phyloP scores from a whole-genome alignment of 2,113 vertebrate genomes.

The Catagonus wagneri region DNA sequence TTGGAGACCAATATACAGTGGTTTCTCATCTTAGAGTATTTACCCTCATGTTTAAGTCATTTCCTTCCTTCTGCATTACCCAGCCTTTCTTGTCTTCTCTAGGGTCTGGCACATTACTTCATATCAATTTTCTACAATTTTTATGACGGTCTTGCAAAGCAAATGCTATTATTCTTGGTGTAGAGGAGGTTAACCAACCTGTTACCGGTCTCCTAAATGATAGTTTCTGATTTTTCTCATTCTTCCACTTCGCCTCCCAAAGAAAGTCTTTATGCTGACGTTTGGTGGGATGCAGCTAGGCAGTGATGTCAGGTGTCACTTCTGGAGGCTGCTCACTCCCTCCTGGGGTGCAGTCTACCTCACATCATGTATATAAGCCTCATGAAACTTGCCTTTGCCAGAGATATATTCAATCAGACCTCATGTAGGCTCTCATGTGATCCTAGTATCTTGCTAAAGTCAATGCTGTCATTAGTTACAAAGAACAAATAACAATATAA shows the following conservation, averaged over 20 bases:
- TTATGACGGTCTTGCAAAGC: not conserved
- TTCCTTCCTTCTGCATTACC: not conserved
- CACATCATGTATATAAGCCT: not conserved
- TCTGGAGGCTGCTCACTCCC: not conserved
- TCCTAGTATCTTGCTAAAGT: not conserved
- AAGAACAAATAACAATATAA: not conserved
- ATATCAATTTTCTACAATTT: not conserved
- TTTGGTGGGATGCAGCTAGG: not conserved
- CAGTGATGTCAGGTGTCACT: not conserved
- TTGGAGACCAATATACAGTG: not conserved
- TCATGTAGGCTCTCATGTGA: not conserved
- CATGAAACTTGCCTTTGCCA: not conserved
- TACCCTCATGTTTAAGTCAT: not conserved
- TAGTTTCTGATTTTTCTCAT: not conserved
- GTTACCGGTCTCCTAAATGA: not conserved
- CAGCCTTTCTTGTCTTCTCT: not conserved
- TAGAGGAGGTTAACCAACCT: not conserved
- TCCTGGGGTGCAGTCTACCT: not conserved
- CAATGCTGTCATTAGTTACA: not conserved
- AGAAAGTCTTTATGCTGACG: not conserved
- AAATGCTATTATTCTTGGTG: not conserved
- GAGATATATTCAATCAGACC: not conserved
- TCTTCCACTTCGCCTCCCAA: not conserved
- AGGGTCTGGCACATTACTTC: not conserved
- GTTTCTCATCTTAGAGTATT: not conserved